Percentiles rank a stretch among this genome's conserved stretches.
These are phyloP conservation scores for Calosoma granatense DNA, from an alignment of 1,140 invertebrate species.

Conservation along the genomic window DNA sequence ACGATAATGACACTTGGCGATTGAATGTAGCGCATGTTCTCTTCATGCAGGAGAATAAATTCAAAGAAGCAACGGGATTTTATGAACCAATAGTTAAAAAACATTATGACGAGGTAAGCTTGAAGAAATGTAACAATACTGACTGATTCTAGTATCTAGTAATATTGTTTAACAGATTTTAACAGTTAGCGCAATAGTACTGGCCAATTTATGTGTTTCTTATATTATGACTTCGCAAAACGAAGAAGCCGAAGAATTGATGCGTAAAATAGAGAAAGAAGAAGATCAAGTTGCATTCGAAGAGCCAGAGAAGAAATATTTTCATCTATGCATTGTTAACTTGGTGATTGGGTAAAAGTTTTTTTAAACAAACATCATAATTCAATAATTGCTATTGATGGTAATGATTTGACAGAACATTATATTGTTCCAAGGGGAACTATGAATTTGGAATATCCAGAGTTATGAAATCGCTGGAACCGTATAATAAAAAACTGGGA, in stretches of 20 bases:
- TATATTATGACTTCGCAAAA: conserved; percentile 99
- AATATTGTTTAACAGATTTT: conserved; percentile 53
- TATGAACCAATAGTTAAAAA: conserved; percentile 98
- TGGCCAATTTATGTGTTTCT: conserved; percentile 97
- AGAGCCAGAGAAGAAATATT: conserved; percentile 90
- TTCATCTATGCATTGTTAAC: conserved; percentile 97
- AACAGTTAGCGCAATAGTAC: conserved; percentile 88
- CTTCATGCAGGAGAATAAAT: conserved; percentile 99
- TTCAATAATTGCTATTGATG: neutral
- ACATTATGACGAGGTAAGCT: conserved; percentile 79
- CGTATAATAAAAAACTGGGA: conserved; percentile 89
- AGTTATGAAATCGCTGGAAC: conserved; percentile 95
- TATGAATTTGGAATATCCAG: conserved; percentile 98
- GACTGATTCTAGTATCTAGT: neutral
- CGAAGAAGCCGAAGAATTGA: conserved; percentile 97
- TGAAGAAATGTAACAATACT: neutral
- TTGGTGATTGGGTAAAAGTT: conserved; percentile 79
- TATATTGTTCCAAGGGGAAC: conserved; percentile 98
- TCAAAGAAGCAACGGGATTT: conserved; percentile 95
- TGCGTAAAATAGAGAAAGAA: conserved; percentile 97
- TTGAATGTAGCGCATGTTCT: conserved; percentile 97
- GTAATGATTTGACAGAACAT: conserved; percentile 47
- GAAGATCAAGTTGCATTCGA: conserved; percentile 89
- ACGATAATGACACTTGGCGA: conserved; percentile 94
- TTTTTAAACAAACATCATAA: neutral